A percentile compares a stretch with the other conserved stretches of the same genome.
Evolutionary conservation across 2,888 invertebrate genomes (phyloP).

Genomic region (Apeira syringaria): DNA sequence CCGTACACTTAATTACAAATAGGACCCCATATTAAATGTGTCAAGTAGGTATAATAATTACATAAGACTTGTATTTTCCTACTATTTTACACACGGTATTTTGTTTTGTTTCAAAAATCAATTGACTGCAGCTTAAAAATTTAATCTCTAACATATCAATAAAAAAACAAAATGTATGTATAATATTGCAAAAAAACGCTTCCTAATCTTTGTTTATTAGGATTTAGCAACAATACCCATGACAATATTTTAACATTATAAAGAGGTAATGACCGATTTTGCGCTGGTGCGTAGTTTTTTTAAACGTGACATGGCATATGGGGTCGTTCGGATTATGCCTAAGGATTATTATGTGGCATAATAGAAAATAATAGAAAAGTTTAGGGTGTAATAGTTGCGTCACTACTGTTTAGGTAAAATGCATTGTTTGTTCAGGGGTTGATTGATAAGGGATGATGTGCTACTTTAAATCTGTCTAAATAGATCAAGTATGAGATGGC

Average conservation of each 20-base stretch:
- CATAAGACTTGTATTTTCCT: too few relatives aligned
- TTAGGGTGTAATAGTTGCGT: slow-evolving; percentile 7
- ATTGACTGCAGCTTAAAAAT: slow-evolving; percentile 44
- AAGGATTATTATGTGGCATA: slow-evolving; percentile 31
- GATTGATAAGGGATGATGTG: slow-evolving; percentile 19
- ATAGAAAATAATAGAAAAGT: slow-evolving; percentile 18
- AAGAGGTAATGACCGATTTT: slow-evolving; percentile 50
- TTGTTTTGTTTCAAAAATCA: too few relatives aligned
- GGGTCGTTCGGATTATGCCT: slow-evolving; percentile 43
- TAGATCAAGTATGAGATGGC: slow-evolving; percentile 13
- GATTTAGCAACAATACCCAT: slow-evolving; percentile 30
- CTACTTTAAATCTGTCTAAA: slow-evolving; percentile 14
- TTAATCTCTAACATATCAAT: slow-evolving; percentile 56
- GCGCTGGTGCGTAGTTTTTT: slow-evolving; percentile 32
- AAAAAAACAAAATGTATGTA: slow-evolving; percentile 42
- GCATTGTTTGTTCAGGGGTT: slow-evolving; percentile 7
- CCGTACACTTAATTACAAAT: too few relatives aligned
- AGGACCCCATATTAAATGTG: too few relatives aligned
- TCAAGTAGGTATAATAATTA: too few relatives aligned
- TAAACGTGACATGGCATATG: slow-evolving; percentile 57
- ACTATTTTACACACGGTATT: too few relatives aligned
- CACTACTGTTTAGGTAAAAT: slow-evolving; percentile 14
- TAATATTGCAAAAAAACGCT: slow-evolving; percentile 29
- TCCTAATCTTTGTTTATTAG: slow-evolving; percentile 70
- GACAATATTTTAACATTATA: slow-evolving; percentile 44